Base-by-base conservation (phyloP, 1,140 invertebrate species). In the Drosophila saltans region DNA sequence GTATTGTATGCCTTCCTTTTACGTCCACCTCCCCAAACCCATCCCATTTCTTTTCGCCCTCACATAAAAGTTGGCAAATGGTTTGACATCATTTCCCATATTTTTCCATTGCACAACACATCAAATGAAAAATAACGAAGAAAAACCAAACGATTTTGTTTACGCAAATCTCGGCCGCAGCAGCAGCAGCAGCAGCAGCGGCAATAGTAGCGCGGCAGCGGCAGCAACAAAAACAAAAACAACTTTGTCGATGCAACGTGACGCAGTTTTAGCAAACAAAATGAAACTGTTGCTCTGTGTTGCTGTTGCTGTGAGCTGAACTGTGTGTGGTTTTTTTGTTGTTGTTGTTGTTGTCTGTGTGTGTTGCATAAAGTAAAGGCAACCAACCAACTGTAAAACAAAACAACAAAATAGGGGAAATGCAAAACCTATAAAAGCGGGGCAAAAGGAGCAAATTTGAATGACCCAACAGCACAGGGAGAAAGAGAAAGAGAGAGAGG, bases 231-330 rank as follows among this genome's bases (percentile, higher is more conserved):
- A 56, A 30, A n/a, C 40, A 36, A 36, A 30, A 30, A 24, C 58
- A 57, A 61, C 73, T 66, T 72, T 70, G 66, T 72, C 76, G 64
- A 71, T 86, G 83, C 82, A 86, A 86, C 83, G 82, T 86, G 82
- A 86, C 83, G 82, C 83, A 88, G 82, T 80, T 86, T 70, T 72
- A 74, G 78, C 82, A 74, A 84, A 84, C 67, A 84, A 80, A 84
- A 78, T 65, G 77, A 78, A 81, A 63, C 77, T 59, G 61, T 65
- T 26, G 24, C 10, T 63, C 21, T 45, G 16, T 59, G 61, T 64
- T 24, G 24, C 9, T 62, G n/a, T 43, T 43, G 41, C 43, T 48
- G 24, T 26, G 33, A 36, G 45, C 45, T 52, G 3, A 52, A n/a
- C 45, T 52, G 21, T 26, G 9, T 24, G 41, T 26, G 21, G 33